Evolutionary conservation across 2,888 invertebrate species (phyloP).

Genomic region (Tipula unca): DNA sequence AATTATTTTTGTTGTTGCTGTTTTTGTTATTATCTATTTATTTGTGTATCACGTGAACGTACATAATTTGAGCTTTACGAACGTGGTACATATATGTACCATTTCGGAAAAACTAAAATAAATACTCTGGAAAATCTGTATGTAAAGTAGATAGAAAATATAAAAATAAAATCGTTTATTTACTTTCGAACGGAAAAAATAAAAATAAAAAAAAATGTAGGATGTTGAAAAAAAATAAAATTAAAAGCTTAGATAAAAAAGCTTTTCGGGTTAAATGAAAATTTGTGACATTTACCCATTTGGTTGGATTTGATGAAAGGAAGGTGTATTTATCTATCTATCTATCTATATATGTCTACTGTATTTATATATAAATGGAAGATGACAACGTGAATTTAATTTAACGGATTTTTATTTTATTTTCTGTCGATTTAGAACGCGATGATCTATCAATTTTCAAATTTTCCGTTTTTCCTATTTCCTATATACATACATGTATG

Average conservation of each 20-base stretch:
- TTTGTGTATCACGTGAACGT: background rate
- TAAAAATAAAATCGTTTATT: background rate
- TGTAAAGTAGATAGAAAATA: background rate
- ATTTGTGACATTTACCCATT: background rate
- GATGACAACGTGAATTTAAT: background rate
- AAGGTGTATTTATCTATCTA: background rate
- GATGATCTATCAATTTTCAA: background rate
- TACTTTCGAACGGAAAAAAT: background rate
- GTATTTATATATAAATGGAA: background rate
- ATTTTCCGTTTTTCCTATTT: background rate
- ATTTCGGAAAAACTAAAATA: background rate
- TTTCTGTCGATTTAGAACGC: background rate
- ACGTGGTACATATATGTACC: background rate
- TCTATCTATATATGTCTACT: background rate
- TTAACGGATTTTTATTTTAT: background rate
- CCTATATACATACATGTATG: background rate
- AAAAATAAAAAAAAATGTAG: background rate
- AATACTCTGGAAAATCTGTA: background rate
- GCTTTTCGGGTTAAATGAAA: background rate
- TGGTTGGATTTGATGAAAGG: background rate
- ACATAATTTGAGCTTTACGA: background rate
- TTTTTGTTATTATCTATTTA: background rate
- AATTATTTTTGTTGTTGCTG: background rate
- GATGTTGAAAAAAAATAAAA: no score
- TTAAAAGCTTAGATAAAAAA: constrained; percentile 4